These are phyloP conservation scores for Notechis scutatus DNA, from an alignment of 2,113 vertebrate genomes.

Conservation along the genomic window DNA sequence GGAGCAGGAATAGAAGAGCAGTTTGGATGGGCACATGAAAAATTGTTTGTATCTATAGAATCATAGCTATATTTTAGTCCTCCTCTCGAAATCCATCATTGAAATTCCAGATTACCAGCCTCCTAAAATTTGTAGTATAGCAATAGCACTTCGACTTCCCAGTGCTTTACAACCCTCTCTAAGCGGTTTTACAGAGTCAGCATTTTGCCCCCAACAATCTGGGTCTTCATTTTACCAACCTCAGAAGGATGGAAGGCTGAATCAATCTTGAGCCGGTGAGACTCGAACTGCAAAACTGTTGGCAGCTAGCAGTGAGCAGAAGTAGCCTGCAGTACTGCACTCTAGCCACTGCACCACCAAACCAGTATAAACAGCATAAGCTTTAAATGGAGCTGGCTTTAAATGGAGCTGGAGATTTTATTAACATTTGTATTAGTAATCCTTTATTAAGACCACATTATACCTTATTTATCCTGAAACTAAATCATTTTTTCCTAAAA, in stretches of 20 bases:
- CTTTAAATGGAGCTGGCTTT: not conserved
- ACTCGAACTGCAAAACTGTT: too few species aligned
- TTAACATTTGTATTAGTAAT: not conserved
- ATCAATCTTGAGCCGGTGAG: too few species aligned
- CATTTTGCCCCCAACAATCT: too few species aligned
- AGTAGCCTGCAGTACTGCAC: too few species aligned
- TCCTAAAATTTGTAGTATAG: not conserved
- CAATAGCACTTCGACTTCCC: too few species aligned
- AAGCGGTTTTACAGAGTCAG: too few species aligned
- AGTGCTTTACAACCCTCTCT: too few species aligned
- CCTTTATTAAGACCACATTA: not conserved
- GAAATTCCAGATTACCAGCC: not conserved
- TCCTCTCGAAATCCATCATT: not conserved
- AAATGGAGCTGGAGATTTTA: too few species aligned
- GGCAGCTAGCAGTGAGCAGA: too few species aligned
- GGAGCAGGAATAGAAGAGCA: not conserved
- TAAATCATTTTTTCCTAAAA: not conserved
- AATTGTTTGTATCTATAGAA: not conserved
- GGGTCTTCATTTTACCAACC: too few species aligned
- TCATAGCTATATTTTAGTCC: not conserved
- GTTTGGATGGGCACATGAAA: not conserved
- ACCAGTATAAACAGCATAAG: not conserved
- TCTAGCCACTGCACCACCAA: too few species aligned
- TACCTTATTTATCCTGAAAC: not conserved
- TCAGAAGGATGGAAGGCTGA: too few species aligned